phyloP scores from a whole-genome alignment of 2,797 vertebrate species.

The Danio tinwini region DNA sequence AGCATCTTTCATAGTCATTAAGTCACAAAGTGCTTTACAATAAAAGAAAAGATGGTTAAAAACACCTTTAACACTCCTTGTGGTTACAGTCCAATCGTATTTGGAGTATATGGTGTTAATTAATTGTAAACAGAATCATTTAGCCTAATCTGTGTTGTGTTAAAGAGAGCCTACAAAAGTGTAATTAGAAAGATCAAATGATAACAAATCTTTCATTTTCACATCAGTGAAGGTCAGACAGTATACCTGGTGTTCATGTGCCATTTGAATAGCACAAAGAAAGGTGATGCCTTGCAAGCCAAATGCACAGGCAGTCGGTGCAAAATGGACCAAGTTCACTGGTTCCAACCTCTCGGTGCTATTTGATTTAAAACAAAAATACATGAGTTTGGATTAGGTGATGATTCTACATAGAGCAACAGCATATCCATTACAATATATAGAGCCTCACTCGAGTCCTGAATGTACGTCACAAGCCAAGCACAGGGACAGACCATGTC shows the following conservation, averaged over 20 bases:
- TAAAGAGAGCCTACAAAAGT: not conserved
- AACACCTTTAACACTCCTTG: no score
- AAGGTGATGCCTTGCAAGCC: constrained; percentile 58
- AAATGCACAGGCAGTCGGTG: constrained; percentile 38
- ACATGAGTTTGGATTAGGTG: constrained; percentile 34
- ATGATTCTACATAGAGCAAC: not conserved
- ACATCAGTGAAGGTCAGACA: not conserved
- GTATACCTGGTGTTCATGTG: constrained; percentile 40
- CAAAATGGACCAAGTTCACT: constrained; percentile 63
- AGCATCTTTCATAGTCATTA: no score
- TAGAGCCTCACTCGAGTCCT: constrained; percentile 31
- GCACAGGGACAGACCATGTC: constrained; percentile 22
- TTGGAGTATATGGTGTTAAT: no score
- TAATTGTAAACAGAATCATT: no score
- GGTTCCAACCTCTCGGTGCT: constrained; percentile 81
- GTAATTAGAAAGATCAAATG: not conserved
- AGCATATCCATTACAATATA: constrained; percentile 2
- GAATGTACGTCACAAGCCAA: constrained; percentile 39
- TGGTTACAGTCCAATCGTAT: no score
- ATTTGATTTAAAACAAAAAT: constrained; percentile 72
- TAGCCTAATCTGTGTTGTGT: no score
- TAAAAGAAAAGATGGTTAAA: no score
- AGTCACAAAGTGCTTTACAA: no score
- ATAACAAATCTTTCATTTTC: not conserved
- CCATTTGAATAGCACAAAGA: constrained; percentile 32